A percentile compares a stretch with the other conserved stretches of the same genome.
phyloP scores from a whole-genome alignment of 92 coral and sea anemone species.

The Phymanthus crucifer region DNA sequence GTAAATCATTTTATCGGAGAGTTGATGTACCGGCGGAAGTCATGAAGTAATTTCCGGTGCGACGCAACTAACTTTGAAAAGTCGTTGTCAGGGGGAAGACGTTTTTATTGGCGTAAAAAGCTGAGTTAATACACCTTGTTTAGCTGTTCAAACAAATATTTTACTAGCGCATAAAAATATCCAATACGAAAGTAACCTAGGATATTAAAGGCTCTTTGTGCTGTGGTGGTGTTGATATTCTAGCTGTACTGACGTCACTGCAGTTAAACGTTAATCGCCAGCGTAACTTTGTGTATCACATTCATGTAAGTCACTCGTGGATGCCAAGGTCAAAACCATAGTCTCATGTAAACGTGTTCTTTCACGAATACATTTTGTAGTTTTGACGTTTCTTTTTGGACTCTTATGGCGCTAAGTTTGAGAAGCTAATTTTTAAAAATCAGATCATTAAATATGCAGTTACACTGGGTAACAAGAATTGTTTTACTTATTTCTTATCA shows the following conservation, averaged over 20 bases:
- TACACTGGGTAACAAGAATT: neutral
- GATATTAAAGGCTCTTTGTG: neutral
- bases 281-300: constrained; percentile 8
- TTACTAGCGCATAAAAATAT: neutral
- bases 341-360: constrained; percentile 21
- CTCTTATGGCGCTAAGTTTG: neutral
- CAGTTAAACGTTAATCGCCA: neutral
- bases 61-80: neutral
- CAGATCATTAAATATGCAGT: neutral
- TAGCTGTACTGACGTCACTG: neutral
- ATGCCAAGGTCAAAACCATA: constrained; percentile 4
- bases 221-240: neutral
- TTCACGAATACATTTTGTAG: constrained; percentile 19
- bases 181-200: neutral
- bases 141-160: neutral
- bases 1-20: neutral
- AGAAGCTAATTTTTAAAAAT: neutral
- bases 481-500: neutral
- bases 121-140: constrained; percentile 5
- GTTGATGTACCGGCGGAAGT: constrained; percentile 7
- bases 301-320: constrained; percentile 1
- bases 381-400: neutral
- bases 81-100: neutral
- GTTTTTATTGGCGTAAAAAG: neutral
- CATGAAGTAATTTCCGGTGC: constrained; percentile 4